Percentiles rank a stretch among this genome's conserved stretches.
These are phyloP conservation scores for Thymelicus lineola DNA, from an alignment of 2,888 invertebrate species.

Conservation along the genomic window DNA sequence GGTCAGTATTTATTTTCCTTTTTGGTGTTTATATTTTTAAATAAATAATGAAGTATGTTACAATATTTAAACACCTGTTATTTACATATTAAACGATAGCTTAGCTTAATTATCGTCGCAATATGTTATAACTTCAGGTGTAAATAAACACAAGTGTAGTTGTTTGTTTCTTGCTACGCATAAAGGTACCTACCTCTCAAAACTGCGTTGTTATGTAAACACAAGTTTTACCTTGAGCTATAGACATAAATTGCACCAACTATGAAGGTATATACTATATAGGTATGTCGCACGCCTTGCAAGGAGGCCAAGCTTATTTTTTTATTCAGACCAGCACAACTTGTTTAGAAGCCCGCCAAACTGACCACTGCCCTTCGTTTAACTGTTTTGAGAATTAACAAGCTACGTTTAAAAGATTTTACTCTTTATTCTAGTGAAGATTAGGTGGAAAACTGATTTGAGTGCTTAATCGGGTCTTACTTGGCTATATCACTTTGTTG, in stretches of 20 bases:
- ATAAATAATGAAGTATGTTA: not conserved
- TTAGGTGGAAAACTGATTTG: not conserved
- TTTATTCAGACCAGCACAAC: slow-evolving; percentile 48
- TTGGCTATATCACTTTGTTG: too few relatives aligned
- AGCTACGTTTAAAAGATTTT: not conserved
- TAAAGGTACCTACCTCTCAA: not conserved
- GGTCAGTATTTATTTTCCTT: slow-evolving; percentile 58
- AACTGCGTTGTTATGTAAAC: slow-evolving; percentile 6
- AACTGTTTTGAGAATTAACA: not conserved
- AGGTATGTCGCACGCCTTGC: slow-evolving; percentile 40
- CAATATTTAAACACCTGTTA: not conserved
- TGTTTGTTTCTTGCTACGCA: too few relatives aligned
- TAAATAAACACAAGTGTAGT: too few relatives aligned
- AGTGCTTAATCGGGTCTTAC: too few relatives aligned
- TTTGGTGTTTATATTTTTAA: not conserved
- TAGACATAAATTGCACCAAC: slow-evolving; percentile 1
- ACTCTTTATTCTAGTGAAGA: not conserved
- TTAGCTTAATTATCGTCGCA: too few relatives aligned
- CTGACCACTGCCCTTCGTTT: slow-evolving; percentile 22
- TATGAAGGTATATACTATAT: slow-evolving; percentile 7
- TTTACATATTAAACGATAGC: too few relatives aligned
- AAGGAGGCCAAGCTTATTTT: slow-evolving; percentile 39
- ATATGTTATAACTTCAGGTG: too few relatives aligned
- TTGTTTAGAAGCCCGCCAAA: slow-evolving; percentile 51
- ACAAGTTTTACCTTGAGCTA: not conserved